phyloP scores from a whole-genome alignment of 2,113 vertebrate genomes.

The Myrmophylax atrothorax region DNA sequence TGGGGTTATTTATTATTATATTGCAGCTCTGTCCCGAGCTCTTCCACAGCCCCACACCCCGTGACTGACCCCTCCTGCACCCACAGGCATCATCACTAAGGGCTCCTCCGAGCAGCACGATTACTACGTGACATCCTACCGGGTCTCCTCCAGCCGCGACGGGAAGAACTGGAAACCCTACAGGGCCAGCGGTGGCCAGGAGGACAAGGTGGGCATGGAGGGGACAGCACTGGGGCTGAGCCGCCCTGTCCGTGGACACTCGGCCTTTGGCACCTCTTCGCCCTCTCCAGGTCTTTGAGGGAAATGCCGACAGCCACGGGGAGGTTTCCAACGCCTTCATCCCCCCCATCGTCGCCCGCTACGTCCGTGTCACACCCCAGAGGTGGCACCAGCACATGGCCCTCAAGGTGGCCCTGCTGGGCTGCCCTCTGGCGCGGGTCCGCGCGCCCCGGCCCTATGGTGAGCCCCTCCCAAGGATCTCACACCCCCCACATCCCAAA shows the following conservation, averaged over 20 bases:
- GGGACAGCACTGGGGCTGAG: not conserved
- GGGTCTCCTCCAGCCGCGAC: conserved; percentile 80
- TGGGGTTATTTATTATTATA: not conserved
- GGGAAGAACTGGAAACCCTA: conserved; percentile 82
- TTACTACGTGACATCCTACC: conserved; percentile 76
- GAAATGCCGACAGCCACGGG: conserved; percentile 70
- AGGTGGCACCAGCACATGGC: conserved; percentile 74
- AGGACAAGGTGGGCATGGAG: conserved; percentile 75
- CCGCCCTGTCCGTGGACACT: rapidly evolving
- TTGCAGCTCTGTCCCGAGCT: not conserved
- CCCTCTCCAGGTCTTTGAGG: conserved; percentile 79
- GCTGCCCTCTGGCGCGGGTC: conserved; percentile 66
- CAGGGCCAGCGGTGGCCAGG: conserved; percentile 73
- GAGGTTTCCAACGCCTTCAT: conserved; percentile 81
- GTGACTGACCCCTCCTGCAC: not conserved
- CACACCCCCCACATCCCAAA: rapidly evolving
- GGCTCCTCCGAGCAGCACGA: conserved; percentile 64
- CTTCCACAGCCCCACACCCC: rapidly evolving
- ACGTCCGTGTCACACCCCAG: conserved; percentile 76
- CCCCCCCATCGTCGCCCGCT: conserved; percentile 78
- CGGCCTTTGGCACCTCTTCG: rapidly evolving
- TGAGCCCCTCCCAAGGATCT: not conserved
- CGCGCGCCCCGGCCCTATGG: not conserved
- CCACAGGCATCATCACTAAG: conserved; percentile 78
- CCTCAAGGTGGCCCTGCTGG: conserved; percentile 77